phyloP scores from a whole-genome alignment of 2,797 vertebrate genomes.

The Epinephelus malabaricus region DNA sequence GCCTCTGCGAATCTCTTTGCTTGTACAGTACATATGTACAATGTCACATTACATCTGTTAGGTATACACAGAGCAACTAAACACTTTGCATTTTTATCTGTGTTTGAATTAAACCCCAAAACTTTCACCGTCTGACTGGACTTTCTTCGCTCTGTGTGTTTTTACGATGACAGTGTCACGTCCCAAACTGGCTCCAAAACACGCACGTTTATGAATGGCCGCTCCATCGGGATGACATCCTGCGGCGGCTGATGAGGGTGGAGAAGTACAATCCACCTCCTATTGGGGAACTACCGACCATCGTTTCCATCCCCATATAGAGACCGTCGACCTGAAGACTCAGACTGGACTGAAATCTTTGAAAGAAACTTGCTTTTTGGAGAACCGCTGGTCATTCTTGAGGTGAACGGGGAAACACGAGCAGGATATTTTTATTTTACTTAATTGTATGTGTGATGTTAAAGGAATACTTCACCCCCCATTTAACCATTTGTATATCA shows the following conservation, averaged over 20 bases:
- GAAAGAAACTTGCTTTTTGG: neutral
- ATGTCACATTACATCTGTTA: neutral
- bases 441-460: neutral
- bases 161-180: slow-evolving; percentile 79
- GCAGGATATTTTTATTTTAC: neutral
- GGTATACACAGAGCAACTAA: neutral
- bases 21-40: too few species aligned
- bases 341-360: slow-evolving; percentile 37
- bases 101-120: neutral
- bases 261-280: slow-evolving; percentile 90
- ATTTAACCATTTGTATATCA: too few species aligned
- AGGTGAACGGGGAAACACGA: slow-evolving; percentile 1
- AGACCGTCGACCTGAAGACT: neutral
- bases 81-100: neutral
- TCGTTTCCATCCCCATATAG: slow-evolving; percentile 88
- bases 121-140: neutral
- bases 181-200: slow-evolving; percentile 89
- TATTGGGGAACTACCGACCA: slow-evolving; percentile 87
- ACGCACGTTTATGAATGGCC: slow-evolving; percentile 88
- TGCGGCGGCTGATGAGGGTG: slow-evolving; percentile 88
- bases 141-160: neutral
- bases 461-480: too few species aligned
- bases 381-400: neutral
- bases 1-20: neutral
- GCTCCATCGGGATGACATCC: slow-evolving; percentile 85